phyloP scores from a whole-genome alignment of 2,797 vertebrate genomes.

The Cossypha caffra region DNA sequence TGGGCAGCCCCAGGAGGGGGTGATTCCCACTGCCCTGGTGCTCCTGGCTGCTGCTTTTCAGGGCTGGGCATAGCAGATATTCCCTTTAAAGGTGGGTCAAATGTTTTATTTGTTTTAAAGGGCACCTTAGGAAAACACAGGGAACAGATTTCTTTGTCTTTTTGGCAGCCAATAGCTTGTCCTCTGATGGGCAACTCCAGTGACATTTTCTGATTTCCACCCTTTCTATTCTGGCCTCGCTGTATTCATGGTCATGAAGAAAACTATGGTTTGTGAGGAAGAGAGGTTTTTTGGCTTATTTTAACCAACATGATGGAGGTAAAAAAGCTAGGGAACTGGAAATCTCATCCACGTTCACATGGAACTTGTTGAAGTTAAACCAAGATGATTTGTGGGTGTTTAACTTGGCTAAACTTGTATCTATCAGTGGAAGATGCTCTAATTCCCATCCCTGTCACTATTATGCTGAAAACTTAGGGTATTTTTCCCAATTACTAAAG shows the following conservation, averaged over 20 bases:
- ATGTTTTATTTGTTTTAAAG: background rate
- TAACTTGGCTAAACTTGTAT: background rate
- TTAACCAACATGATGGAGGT: accelerated
- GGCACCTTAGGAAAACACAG: background rate
- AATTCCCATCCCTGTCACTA: background rate
- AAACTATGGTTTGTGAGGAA: background rate
- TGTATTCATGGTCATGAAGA: background rate
- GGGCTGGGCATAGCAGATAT: background rate
- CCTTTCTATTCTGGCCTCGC: background rate
- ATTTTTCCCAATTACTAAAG: background rate
- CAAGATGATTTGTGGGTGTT: background rate
- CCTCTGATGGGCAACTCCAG: background rate
- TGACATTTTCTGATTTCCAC: background rate
- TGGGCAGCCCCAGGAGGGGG: accelerated
- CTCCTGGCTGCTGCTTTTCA: background rate
- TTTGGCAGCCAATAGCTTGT: background rate
- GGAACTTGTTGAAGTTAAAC: background rate
- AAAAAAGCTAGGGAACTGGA: background rate
- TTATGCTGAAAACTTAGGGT: background rate
- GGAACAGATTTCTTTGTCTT: accelerated
- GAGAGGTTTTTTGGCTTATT: accelerated
- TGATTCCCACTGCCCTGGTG: background rate
- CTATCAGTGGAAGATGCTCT: background rate
- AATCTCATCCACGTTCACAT: background rate
- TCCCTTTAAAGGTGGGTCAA: background rate